Base-by-base conservation (phyloP, 2,888 invertebrate species). In the Linnaemya tessellans region DNA sequence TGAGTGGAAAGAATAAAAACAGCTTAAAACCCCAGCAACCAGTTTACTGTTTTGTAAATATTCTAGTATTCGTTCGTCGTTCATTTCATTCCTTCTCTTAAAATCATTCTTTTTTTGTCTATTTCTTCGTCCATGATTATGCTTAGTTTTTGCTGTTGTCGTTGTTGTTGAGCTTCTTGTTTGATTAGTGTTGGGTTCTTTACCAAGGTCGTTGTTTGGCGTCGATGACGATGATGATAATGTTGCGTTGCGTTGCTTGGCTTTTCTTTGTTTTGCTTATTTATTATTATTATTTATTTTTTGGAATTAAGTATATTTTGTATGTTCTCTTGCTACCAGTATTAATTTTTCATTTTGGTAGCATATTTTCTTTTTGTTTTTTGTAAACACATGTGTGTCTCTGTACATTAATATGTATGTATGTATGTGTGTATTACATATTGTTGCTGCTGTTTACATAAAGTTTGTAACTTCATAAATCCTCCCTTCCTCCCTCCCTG, bases 181-280 rank as follows among this genome's bases (percentile, higher is more conserved):
- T 71, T 60, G 20, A 56, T 70, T 64, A 64, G 71, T 64, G 75
- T 84, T 84, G 82, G 82, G 82, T 82, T 85, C 85, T 85, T 91
- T 91, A 91, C 91, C 91, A 91, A 91, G 91, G 91, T 91, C 91
- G 90, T 90, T 89, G 87, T 88, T 90, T 89, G 89, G 88, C 88
- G 90, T 90, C 88, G 88, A 62, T 73, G 54, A 71, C 46, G 49
- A 15, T 38, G 51, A 20, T 83, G 75, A 41, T 84, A 73, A 41
- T 83, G 70, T 75, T 68, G 58, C 65, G 70, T 75, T 68, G 58
- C 65, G 46, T 74, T 74, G 46, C 22, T 49, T 30, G 30, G 38
- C 73, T 80, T 35, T 60, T 38, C 54, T 15, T 56, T 54, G 38
- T 80, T 25, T 70, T 51, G 9, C 64, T 46, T 60, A 77, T n/a